phyloP scores from a whole-genome alignment of 2,797 vertebrate genomes.

The Iguana delicatissima region DNA sequence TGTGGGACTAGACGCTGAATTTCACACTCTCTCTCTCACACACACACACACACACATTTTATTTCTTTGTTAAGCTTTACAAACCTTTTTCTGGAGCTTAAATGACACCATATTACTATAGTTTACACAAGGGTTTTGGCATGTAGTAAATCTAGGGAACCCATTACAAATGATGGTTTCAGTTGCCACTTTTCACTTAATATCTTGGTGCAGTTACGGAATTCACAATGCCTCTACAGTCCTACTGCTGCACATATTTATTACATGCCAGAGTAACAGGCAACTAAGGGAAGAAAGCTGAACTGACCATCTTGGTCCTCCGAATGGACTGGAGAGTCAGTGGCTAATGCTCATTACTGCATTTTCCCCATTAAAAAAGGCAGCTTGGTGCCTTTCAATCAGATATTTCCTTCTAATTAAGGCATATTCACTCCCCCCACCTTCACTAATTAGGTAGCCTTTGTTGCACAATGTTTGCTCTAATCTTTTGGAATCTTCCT shows the following conservation, averaged over 20 bases:
- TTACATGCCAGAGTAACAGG: constrained; percentile 37
- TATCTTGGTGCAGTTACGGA: background rate
- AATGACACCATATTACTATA: constrained; percentile 14
- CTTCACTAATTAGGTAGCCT: constrained; percentile 84
- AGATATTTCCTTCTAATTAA: constrained; percentile 80
- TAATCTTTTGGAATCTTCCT: constrained; percentile 86
- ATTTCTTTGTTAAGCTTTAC: constrained; percentile 2
- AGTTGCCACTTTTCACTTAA: constrained; percentile 52
- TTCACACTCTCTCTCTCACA: background rate
- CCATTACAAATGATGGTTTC: constrained; percentile 50
- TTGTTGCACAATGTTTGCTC: constrained; percentile 86
- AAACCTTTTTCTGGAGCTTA: background rate
- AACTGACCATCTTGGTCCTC: constrained; percentile 7
- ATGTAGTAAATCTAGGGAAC: constrained; percentile 47
- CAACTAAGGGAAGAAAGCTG: constrained; percentile 23
- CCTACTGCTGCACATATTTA: background rate
- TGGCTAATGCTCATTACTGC: constrained; percentile 58
- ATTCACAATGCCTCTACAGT: constrained; percentile 54
- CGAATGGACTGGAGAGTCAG: constrained; percentile 18
- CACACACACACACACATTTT: background rate
- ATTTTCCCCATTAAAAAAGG: constrained; percentile 68
- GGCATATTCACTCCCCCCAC: constrained; percentile 73
- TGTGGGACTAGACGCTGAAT: background rate
- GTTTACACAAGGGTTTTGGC: constrained; percentile 37
- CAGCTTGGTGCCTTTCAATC: constrained; percentile 77